phyloP scores from a whole-genome alignment of 2,797 vertebrate species.

The Amblyraja radiata region DNA sequence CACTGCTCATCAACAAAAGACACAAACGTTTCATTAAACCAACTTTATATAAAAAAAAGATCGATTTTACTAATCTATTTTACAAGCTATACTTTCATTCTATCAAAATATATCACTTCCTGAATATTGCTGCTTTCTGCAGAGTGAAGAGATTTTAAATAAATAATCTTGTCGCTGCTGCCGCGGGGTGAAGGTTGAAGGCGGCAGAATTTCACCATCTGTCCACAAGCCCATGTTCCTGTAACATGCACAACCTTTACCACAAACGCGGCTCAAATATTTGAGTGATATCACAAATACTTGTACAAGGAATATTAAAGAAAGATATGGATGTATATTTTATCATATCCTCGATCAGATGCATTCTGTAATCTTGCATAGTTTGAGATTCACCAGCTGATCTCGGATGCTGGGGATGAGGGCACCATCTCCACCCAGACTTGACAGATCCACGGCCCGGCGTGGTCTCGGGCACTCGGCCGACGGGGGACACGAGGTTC shows the following conservation, averaged over 20 bases:
- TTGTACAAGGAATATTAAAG: constrained; percentile 2
- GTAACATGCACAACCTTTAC: background rate
- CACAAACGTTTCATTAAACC: background rate
- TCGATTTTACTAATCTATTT: background rate
- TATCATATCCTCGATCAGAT: background rate
- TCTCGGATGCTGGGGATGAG: background rate
- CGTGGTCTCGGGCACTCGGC: too few species aligned
- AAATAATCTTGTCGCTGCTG: background rate
- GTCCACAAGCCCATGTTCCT: background rate
- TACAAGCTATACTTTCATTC: background rate
- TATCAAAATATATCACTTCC: constrained; percentile 6
- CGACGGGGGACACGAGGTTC: too few species aligned
- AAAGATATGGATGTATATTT: background rate
- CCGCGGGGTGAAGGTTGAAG: too few species aligned
- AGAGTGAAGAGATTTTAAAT: background rate
- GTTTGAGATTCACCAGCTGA: background rate
- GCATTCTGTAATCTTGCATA: background rate
- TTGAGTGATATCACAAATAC: background rate
- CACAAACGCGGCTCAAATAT: background rate
- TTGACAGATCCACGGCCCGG: too few species aligned
- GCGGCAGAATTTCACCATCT: background rate
- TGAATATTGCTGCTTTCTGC: background rate
- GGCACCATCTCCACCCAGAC: too few species aligned
- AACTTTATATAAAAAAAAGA: background rate
- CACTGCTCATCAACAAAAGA: too few species aligned